Evolutionary conservation across 2,888 invertebrate genomes (phyloP).

Genomic region (Altica lythri): DNA sequence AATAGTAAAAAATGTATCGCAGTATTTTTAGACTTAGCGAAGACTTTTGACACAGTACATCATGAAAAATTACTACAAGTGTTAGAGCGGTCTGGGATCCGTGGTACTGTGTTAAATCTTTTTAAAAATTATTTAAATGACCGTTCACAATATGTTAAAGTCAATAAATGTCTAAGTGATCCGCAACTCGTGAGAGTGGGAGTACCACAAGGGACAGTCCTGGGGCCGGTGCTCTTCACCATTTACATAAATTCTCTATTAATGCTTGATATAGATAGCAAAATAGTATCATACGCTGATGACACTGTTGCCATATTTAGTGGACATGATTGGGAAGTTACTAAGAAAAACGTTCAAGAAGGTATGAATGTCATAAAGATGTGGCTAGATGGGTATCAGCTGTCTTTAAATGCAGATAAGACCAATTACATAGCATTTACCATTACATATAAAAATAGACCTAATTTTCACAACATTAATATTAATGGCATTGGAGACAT

Average conservation of each 20-base stretch:
- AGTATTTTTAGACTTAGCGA: constrained; percentile 6
- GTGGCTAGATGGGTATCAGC: constrained; percentile 15
- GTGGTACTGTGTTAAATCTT: constrained; percentile 1
- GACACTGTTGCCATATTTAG: constrained; percentile 16
- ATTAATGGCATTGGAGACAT: constrained; percentile 14
- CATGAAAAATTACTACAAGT: constrained; percentile 13
- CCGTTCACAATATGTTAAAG: constrained; percentile 6
- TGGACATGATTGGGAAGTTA: constrained; percentile 13
- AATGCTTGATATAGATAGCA: constrained; percentile 5
- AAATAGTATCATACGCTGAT: constrained; percentile 14
- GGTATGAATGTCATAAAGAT: constrained; percentile 14
- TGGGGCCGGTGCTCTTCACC: constrained; percentile 1
- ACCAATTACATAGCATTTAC: constrained; percentile 1
- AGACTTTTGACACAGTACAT: no score
- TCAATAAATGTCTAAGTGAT: constrained; percentile 10
- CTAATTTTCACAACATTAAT: constrained; percentile 1
- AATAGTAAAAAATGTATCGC: constrained; percentile 1
- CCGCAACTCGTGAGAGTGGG: constrained; percentile 10
- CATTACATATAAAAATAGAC: not conserved
- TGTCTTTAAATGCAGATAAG: not conserved
- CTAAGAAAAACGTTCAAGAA: constrained; percentile 13
- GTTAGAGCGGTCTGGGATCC: constrained; percentile 1
- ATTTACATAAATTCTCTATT: constrained; percentile 2
- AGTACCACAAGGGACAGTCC: constrained; percentile 10
- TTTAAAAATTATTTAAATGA: not conserved